Conservation (phyloP, 2,113 vertebrate species). For the Poecilia latipinna region DNA sequence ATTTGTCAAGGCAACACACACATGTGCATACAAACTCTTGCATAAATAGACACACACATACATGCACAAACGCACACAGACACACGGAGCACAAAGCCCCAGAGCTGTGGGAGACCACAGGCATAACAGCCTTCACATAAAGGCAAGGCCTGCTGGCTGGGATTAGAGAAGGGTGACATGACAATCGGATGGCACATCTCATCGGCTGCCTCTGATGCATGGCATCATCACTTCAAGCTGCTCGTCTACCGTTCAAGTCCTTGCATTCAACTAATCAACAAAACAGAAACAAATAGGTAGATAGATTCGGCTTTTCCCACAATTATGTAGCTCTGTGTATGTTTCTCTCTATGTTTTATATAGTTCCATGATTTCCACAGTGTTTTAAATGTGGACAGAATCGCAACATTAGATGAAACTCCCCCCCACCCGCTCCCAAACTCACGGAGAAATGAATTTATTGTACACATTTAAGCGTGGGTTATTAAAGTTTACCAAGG, state of each 20-base stretch:
- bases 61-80: slow-evolving; percentile 18
- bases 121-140: slow-evolving; percentile 90
- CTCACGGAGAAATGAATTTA: too few relatives aligned
- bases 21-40: slow-evolving; percentile 65
- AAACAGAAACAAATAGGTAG: slow-evolving; percentile 84
- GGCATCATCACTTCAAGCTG: slow-evolving; percentile 82
- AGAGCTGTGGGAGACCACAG: slow-evolving; percentile 88
- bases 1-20: slow-evolving; percentile 94
- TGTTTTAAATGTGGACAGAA: too few relatives aligned
- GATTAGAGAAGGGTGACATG: slow-evolving; percentile 89
- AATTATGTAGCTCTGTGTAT: slow-evolving; percentile 14
- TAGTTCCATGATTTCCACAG: too few relatives aligned
- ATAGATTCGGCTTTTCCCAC: slow-evolving; percentile 75
- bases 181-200: slow-evolving; percentile 87
- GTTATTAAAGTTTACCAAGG: too few relatives aligned
- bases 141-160: slow-evolving; percentile 89
- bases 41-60: slow-evolving; percentile 28
- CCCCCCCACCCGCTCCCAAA: too few relatives aligned
- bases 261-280: slow-evolving; percentile 83
- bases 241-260: slow-evolving; percentile 87
- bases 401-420: too few relatives aligned
- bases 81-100: slow-evolving; percentile 63
- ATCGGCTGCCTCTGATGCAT: slow-evolving; percentile 76
- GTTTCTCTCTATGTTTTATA: neutral
- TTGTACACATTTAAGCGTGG: too few relatives aligned